Conservation (phyloP, 2,113 vertebrate species). For the Spea bombifrons region DNA sequence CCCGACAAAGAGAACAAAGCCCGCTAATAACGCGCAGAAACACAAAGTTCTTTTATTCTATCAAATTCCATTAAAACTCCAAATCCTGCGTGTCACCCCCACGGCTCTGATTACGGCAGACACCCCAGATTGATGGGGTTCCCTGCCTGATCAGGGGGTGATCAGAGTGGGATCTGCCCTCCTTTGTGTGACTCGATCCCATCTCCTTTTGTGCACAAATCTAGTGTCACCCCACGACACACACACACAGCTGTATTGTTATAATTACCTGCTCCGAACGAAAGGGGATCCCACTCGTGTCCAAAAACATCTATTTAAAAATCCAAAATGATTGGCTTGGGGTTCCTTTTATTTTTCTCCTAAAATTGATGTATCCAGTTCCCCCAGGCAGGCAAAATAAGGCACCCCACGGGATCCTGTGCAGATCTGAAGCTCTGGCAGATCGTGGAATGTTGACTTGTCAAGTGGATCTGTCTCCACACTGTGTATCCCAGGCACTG, state of each 20-base stretch:
- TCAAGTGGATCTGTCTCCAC: conserved; percentile 6
- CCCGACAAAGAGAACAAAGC: not conserved
- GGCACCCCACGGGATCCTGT: not conserved
- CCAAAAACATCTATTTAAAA: not conserved
- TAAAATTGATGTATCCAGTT: conserved; percentile 4
- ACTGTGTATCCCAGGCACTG: conserved; percentile 29
- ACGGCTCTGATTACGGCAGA: not conserved
- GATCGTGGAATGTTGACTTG: not conserved
- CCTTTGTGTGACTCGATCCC: not conserved
- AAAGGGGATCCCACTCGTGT: not conserved
- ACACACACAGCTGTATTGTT: not conserved
- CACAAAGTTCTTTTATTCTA: conserved; percentile 3
- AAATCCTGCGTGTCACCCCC: too few species aligned
- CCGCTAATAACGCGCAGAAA: not conserved
- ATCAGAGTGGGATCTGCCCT: not conserved
- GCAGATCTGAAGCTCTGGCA: not conserved
- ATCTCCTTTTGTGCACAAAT: not conserved
- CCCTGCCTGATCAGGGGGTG: not conserved
- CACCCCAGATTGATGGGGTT: not conserved
- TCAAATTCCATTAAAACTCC: not conserved
- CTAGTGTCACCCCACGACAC: not conserved
- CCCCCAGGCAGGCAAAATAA: not conserved
- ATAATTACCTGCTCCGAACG: not conserved
- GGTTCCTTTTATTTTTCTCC: not conserved
- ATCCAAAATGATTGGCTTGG: not conserved